phyloP scores from a whole-genome alignment of 2,113 vertebrate species.

The Urocolius indicus region DNA sequence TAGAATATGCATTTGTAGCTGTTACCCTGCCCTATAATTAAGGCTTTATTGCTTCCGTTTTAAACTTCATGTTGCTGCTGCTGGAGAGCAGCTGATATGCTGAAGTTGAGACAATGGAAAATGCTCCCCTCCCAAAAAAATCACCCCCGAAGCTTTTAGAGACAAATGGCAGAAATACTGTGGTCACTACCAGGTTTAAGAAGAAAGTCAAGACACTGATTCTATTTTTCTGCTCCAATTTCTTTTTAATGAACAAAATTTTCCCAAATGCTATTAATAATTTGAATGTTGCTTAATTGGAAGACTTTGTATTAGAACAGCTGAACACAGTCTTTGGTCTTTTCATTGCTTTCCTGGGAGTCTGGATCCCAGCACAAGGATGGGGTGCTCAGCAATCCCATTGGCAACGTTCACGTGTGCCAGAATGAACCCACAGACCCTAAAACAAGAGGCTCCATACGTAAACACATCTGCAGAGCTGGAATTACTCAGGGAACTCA shows the following conservation, averaged over 20 bases:
- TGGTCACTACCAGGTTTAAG: neutral
- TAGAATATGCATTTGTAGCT: conserved; percentile 54
- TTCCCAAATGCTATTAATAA: neutral
- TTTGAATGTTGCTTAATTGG: neutral
- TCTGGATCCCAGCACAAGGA: neutral
- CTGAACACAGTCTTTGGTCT: neutral
- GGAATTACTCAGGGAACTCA: neutral
- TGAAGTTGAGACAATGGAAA: conserved; percentile 26
- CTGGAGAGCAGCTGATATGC: conserved; percentile 46
- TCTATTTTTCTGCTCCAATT: neutral
- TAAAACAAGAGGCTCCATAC: neutral
- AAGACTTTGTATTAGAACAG: neutral
- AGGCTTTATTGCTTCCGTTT: conserved; percentile 36
- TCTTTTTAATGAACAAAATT: neutral
- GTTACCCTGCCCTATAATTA: conserved; percentile 61
- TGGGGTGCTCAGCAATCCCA: neutral
- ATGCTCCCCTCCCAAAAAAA: neutral
- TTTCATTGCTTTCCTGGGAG: neutral
- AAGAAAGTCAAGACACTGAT: neutral
- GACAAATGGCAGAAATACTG: neutral
- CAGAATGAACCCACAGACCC: neutral
- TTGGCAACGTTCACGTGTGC: rapidly evolving
- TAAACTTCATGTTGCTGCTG: conserved; percentile 1
- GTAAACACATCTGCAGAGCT: neutral
- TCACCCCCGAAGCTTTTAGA: neutral